Evolutionary conservation across 1,140 invertebrate species (phyloP), one percentile per base, ranked within the genome.

Genomic region (Calephelis nemesis): DNA sequence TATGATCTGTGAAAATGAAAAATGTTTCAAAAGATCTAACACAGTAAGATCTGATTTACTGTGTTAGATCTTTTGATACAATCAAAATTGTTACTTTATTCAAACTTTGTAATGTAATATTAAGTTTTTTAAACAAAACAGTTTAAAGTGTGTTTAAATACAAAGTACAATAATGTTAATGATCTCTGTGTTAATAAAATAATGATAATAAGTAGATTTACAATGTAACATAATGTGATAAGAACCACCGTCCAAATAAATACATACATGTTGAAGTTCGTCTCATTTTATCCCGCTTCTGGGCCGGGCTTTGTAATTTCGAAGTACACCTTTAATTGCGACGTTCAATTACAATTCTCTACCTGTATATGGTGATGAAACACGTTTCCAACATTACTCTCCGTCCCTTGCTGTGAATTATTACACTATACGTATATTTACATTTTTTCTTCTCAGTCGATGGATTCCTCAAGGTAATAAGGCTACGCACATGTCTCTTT

Each of bases 211-310:
- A 30, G 19, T 19, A 19, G 13, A 4, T 19, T 9, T 54, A 54
- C 50, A 47, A 9, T 42, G 58, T 66, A 71, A 71, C 67, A 58
- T 60, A 42, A 66, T 72, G 75, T 77, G 71, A 77, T 77, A 75
- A 62, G 54, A 71, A 62, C 75, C 75, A 77, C 75, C 75, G 75
- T 75, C 73, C 75, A 69, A 15, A 30, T 63, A 67, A 48, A 62
- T 63, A 69, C 72, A 74, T 30, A 19, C 15, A 47, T 30, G 13
- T 40, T 48, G 4, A 30, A 30, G 30, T 47, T 67, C 1, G 30
- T 52, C 19, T 65, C 40, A 48, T 65, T 65, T 50, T 4, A n/a
- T 63, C n/a, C 12, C 30, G 7, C 12, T 5, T 40, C 52, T 19
- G 52, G 10, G 15, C 52, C 50, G n/a, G 9, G 19, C 52, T 30